Evolutionary conservation across 2,888 invertebrate species (phyloP), one percentile per base, ranked within the genome.

Genomic region (Protodeltote pygarga): DNA sequence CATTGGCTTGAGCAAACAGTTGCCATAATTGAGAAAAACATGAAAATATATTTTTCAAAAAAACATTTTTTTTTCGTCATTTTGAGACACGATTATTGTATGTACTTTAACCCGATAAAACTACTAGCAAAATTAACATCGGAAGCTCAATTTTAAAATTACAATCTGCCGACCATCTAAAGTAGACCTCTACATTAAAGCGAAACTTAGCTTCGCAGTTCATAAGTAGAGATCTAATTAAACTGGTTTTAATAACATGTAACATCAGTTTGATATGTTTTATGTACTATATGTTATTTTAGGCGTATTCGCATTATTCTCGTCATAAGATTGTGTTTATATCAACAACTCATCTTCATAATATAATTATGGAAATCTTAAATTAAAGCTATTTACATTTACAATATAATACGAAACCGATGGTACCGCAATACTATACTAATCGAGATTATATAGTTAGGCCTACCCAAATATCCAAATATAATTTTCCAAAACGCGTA

Each of bases 241-340:
- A 70, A 55, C 59, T 71, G 65, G 74, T 65, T 65, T 71, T 63
- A 68, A 75, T 66, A 79, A 75, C 72, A 74, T 76, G 66, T 76
- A 82, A 81, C 73, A 75, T 82, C 72, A 65, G 72, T 81, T 81
- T 91, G 91, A 90, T 91, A 91, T 91, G 91, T 91, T 85, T 87
- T 76, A 86, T 90, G 87, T 90, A 89, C 87, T 89, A 89, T 86
- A 83, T 71, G 83, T 85, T 81, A 80, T 72, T 80, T 82, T 85
- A 81, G 80, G 81, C 80, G 81, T 79, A 76, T 73, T 73, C 71
- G 61, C 75, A 75, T 76, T 69, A 66, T 75, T 68, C 23, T 76
- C 69, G 67, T 85, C 87, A 85, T 86, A 85, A 83, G 83, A 86
- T 61, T 80, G 77, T 79, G 76, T 81, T 69, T 61, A 67, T 65